Evolutionary conservation across 2,797 vertebrate genomes (phyloP), one percentile per base, ranked within the genome.

Genomic region (Labroides dimidiatus): DNA sequence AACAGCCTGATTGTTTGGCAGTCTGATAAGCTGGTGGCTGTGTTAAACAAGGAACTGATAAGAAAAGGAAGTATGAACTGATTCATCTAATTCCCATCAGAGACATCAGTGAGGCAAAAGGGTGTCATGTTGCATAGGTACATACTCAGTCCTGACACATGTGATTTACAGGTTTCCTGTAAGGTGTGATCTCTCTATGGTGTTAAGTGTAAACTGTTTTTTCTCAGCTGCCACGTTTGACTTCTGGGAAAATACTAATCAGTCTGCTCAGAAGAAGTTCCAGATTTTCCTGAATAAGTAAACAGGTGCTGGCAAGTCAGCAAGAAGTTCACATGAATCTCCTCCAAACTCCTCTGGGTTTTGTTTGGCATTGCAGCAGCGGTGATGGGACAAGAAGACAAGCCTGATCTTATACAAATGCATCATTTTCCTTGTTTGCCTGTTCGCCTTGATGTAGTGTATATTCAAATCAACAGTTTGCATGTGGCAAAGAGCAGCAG

Each of bases 401-500:
- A 17, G 24, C 67, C 0, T 37, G 48, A 44, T 58, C 3, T n/a
- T 39, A 11, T 64, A 14, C 10, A 33, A 43, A 19, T 0, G 2
- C 11, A 39, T 39, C 33, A 21, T 16, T 17, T 23, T 27, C 10
- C 2, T 1, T 60, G 55, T n/a, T 54, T 19, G 27, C 23, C 13
- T 1, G 3, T 13, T 17, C 63, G 33, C 20, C 36, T 36, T 57
- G 16, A 58, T 49, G 75, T 50, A 74, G 55, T 50, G 75, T 50
- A 74, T 78, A 80, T 85, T 62, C 68, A 81, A 54, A 64, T 37
- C 47, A 41, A 59, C 33, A 19, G 53, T 81, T 77, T 72, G 47
- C 57, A 66, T 70, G 19, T 54, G 20, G 6, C 48, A 7, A 39
- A 16, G 14, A 48, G 36, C 41, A 48, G 9, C 37, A 48, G 36